Evolutionary conservation across 2,113 vertebrate genomes (phyloP), one percentile per base, ranked within the genome.

Genomic region (Boulengeromyrus knoepffleri): DNA sequence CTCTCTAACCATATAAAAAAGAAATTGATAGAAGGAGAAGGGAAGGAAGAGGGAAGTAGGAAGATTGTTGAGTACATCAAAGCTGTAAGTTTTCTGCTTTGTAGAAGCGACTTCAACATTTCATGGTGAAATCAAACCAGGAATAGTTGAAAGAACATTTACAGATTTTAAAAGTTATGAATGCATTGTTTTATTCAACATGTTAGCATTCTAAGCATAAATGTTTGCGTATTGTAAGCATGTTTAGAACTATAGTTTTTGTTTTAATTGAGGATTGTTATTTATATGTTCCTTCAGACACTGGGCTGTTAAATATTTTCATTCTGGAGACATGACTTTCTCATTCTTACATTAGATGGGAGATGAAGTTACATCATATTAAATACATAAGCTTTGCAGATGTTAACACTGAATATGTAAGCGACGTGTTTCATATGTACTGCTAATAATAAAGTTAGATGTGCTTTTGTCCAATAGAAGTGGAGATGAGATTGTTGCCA

Each of bases 91-190:
- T 53, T 47, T 50, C 24, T 47, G 46, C 58, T 87, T 62, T 15
- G 47, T 77, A 74, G 50, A 24, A 86, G 86, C 27, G 24, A 87
- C 46, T 66, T 27, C 66, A 88, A 17, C 52, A 66, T 46, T 89
- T 88, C 85, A 56, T 87, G 39, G 85, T 62, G 49, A 47, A 74
- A 88, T 91, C 89, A 89, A 89, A 39, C 85, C 50, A 53, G 52
- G 24, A 70, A 3, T 58, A 58, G 66, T 39, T 47, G 74, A 89
- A 42, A 89, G 74, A 36, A 36, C 53, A 21, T 31, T 47, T 80
- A 77, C 52, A 24, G 52, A 50, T 46, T 89, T 49, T 27, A 70
- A 50, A 88, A 62, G 53, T n/a, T 70, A 85, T 56, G 77, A 92
- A 88, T 88, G 39, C 15, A 39, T 47, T 49, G 45, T 50, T 90